These are phyloP conservation scores for Protosalanx chinensis DNA, from an alignment of 2,797 vertebrate species.

Conservation along the genomic window DNA sequence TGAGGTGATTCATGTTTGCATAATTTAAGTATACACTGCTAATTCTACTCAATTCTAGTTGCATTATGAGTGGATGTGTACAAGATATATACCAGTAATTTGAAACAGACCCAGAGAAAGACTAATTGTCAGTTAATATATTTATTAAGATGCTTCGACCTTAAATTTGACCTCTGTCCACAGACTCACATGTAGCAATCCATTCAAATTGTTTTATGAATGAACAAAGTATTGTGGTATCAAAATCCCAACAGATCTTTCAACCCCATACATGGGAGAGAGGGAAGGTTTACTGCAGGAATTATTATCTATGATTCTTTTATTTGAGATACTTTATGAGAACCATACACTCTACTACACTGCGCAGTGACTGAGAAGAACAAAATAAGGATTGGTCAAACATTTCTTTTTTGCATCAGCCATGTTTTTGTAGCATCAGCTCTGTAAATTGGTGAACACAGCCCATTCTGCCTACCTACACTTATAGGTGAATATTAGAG, in stretches of 20 bases:
- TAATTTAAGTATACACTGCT: too few species aligned
- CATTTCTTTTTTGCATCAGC: too few species aligned
- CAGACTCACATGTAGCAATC: background rate
- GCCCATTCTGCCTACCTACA: constrained; percentile 4
- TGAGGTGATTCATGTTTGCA: too few species aligned
- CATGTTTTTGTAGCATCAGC: background rate
- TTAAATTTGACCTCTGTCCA: constrained; percentile 5
- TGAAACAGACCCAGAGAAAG: too few species aligned
- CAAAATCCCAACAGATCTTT: background rate
- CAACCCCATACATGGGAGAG: background rate
- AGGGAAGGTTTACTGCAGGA: background rate
- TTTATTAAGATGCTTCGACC: constrained; percentile 42
- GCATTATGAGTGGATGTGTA: background rate
- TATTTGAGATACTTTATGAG: background rate
- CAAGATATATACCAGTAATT: background rate
- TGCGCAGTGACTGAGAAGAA: background rate
- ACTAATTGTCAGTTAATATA: background rate
- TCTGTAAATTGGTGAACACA: background rate
- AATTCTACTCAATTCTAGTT: too few species aligned
- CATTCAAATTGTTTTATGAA: background rate
- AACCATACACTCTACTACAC: background rate
- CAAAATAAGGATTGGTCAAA: background rate
- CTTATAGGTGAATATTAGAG: background rate
- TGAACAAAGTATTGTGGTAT: background rate
- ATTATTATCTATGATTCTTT: background rate